Conservation (phyloP, 1,140 invertebrate species). For the Oncopodura yosiiana region DNA sequence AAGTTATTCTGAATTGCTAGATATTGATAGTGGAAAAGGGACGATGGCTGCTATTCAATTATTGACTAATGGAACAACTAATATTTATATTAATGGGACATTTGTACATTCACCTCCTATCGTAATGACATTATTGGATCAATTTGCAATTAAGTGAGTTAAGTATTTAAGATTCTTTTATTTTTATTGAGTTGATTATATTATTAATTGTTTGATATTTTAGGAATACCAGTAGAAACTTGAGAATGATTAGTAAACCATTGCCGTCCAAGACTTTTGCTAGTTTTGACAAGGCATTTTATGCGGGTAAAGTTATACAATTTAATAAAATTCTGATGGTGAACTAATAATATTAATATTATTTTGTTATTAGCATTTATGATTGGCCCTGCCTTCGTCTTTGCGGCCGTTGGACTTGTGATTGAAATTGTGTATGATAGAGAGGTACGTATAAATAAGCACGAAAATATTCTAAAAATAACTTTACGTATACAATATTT, state of each 20-base stretch:
- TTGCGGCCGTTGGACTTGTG: conserved; percentile 49
- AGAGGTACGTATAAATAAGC: conserved; percentile 60
- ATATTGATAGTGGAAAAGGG: conserved; percentile 10
- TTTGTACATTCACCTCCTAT: conserved; percentile 64
- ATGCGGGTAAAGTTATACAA: too few species aligned
- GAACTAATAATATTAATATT: neutral
- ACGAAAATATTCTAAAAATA: conserved; percentile 28
- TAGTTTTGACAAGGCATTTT: conserved; percentile 23
- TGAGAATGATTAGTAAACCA: neutral
- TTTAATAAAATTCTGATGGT: too few species aligned
- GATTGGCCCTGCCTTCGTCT: conserved; percentile 23
- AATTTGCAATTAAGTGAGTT: conserved; percentile 60
- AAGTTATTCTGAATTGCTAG: conserved; percentile 23
- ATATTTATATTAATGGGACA: conserved; percentile 26
- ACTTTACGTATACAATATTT: neutral
- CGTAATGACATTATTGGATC: conserved; percentile 54
- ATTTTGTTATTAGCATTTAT: conserved; percentile 24
- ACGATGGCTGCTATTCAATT: conserved; percentile 14
- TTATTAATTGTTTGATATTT: too few species aligned
- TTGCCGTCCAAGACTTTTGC: conserved; percentile 7
- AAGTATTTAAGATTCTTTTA: conserved; percentile 2
- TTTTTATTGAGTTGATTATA: conserved; percentile 12
- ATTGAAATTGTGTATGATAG: conserved; percentile 74
- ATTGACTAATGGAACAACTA: neutral
- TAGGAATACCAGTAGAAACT: too few species aligned